Evolutionary conservation across 2,113 vertebrate species (phyloP).

Genomic region (Danio rerio): GRCz12tu NC_133198.1:4557501-4558000

Average conservation of each 20-base stretch:
- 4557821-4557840: not conserved
- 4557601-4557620: slow-evolving; percentile 55
- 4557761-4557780: not conserved
- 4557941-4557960: slow-evolving; percentile 1
- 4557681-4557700: not conserved
- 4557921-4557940: slow-evolving; percentile 13
- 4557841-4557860: not conserved
- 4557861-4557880: not conserved
- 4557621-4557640: slow-evolving; percentile 59
- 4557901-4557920: no score
- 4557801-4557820: slow-evolving; percentile 7
- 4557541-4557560: slow-evolving; percentile 22
- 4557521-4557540: not conserved
- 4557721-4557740: no score
- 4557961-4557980: not conserved
- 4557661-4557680: slow-evolving; percentile 8
- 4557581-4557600: slow-evolving; percentile 11
- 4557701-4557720: no score
- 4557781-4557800: not conserved
- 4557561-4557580: slow-evolving; percentile 22
- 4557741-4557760: no score
- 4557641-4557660: slow-evolving; percentile 67
- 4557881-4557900: not conserved
- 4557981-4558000: not conserved
- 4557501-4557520: slow-evolving; percentile 60